Evolutionary conservation across 2,113 vertebrate species (phyloP).

Genomic region (Syngnathoides biaculeatus): DNA sequence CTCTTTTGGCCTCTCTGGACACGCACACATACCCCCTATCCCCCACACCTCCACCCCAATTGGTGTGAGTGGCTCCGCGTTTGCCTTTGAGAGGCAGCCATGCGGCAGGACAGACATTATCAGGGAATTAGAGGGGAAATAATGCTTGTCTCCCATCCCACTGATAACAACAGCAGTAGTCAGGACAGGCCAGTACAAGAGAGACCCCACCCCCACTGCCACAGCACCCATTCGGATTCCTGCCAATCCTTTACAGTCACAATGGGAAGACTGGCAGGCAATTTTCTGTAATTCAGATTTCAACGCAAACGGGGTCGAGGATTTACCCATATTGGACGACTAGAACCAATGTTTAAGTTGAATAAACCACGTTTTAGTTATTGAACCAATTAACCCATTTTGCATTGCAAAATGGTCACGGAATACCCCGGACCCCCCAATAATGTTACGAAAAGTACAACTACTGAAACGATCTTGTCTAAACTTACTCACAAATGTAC

Average conservation of each 20-base stretch:
- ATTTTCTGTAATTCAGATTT: background rate
- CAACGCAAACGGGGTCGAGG: background rate
- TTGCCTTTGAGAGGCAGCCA: constrained; percentile 70
- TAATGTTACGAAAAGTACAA: no score
- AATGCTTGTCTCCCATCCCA: constrained; percentile 65
- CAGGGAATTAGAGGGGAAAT: constrained; percentile 73
- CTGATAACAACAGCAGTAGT: constrained; percentile 60
- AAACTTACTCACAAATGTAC: no score
- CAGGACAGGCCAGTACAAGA: constrained; percentile 25
- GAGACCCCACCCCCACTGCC: constrained; percentile 35
- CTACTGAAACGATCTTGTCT: no score
- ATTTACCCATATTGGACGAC: background rate
- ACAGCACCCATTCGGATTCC: constrained; percentile 17
- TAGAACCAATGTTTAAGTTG: no score
- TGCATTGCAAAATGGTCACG: no score
- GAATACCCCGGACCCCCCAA: no score
- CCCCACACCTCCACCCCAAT: constrained; percentile 39
- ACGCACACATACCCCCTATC: no score
- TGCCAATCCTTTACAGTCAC: constrained; percentile 15
- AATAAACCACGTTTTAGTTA: no score
- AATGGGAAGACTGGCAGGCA: background rate
- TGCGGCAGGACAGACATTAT: constrained; percentile 74
- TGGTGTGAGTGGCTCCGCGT: constrained; percentile 56
- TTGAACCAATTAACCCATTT: no score
- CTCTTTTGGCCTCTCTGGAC: constrained; percentile 49